A percentile compares a stretch with the other conserved stretches of the same genome.
These are phyloP conservation scores for Zaprionus gabonicus DNA, from an alignment of 1,140 invertebrate genomes.

Conservation along the genomic window DNA sequence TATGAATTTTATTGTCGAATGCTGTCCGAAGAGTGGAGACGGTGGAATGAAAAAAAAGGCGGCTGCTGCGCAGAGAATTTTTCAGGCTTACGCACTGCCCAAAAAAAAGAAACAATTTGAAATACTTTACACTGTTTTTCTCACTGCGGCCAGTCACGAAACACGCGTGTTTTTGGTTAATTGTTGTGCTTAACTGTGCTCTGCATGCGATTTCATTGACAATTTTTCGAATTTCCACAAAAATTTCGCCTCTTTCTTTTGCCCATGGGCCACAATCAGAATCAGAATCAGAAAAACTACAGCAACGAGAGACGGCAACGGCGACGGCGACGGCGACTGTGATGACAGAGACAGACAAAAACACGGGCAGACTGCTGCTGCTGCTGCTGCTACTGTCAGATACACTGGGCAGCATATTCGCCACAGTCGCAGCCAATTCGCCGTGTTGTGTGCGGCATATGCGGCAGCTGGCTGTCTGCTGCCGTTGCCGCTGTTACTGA, in stretches of 20 bases:
- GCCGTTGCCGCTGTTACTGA: slow-evolving; percentile 22
- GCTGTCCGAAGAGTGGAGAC: slow-evolving; percentile 30
- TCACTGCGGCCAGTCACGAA: not conserved
- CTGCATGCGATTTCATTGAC: slow-evolving; percentile 35
- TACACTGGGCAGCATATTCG: slow-evolving; percentile 45
- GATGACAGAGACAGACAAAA: slow-evolving; percentile 73
- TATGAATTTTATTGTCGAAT: slow-evolving; percentile 11
- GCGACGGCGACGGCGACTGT: slow-evolving; percentile 65
- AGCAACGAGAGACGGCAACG: slow-evolving; percentile 69
- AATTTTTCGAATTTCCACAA: slow-evolving; percentile 52
- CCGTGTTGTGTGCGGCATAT: slow-evolving; percentile 44
- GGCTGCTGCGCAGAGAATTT: slow-evolving; percentile 75
- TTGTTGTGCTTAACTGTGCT: slow-evolving; percentile 4
- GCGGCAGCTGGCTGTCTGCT: slow-evolving; percentile 45
- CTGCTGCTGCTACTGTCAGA: slow-evolving; percentile 57
- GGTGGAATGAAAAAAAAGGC: slow-evolving; percentile 71
- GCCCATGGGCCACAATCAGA: slow-evolving; percentile 74
- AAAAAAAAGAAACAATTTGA: not conserved
- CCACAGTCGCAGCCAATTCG: slow-evolving; percentile 47
- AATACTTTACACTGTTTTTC: slow-evolving; percentile 39
- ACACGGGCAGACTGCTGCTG: slow-evolving; percentile 54
- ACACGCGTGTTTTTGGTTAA: slow-evolving; percentile 18
- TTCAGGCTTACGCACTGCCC: slow-evolving; percentile 54
- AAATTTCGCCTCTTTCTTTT: slow-evolving; percentile 71
- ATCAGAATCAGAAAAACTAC: slow-evolving; percentile 81